Percentiles rank a stretch among this genome's conserved stretches.
These are phyloP conservation scores for Dryobates pubescens DNA, from an alignment of 2,797 vertebrate species.

Conservation along the genomic window DNA sequence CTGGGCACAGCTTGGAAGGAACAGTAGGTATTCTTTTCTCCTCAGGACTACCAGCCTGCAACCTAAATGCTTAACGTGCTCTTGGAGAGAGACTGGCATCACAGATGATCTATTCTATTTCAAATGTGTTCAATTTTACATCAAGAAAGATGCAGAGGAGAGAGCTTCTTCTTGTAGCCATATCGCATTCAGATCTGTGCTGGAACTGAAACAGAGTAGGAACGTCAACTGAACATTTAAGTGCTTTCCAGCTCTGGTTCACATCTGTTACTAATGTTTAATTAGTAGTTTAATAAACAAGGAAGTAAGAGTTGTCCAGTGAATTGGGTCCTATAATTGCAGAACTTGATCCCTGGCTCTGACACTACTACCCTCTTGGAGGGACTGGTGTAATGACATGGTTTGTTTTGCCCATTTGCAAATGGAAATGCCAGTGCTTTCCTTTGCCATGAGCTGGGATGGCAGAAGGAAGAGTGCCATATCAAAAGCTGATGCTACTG, in stretches of 20 bases:
- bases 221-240: neutral
- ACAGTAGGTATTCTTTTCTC: neutral
- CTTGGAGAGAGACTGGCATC: neutral
- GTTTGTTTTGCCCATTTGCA: neutral
- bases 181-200: neutral
- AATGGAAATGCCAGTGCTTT: neutral
- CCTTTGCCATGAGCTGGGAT: neutral
- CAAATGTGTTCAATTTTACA: neutral
- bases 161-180: neutral
- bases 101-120: neutral
- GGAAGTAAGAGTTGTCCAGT: neutral
- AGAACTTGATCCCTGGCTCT: neutral
- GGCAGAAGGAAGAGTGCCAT: accelerated
- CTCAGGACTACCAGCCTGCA: neutral
- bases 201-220: conserved; percentile 21
- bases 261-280: conserved; percentile 20
- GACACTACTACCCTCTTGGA: neutral
- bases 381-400: neutral
- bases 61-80: accelerated
- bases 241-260: neutral
- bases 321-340: neutral
- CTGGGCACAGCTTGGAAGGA: neutral
- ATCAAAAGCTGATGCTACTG: accelerated
- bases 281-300: conserved; percentile 8
- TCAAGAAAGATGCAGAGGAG: neutral